Base-by-base conservation (phyloP, 2,888 invertebrate genomes). In the Leptinotarsa juncta region DNA sequence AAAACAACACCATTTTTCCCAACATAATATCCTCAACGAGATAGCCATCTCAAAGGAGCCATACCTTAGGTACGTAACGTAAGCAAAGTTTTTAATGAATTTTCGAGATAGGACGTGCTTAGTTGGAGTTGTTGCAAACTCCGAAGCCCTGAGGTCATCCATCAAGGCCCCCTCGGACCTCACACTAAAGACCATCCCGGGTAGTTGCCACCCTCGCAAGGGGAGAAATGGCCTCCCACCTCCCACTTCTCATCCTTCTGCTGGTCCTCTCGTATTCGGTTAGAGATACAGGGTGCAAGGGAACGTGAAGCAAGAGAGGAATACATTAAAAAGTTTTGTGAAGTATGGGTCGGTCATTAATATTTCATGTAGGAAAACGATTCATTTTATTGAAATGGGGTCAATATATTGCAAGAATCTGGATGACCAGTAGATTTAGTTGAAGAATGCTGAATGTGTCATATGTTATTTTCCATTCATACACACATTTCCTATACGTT, bases 101-200 rank as follows among this genome's bases (percentile, higher is more conserved):
- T 82, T 83, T 82, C 82, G 69, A 77, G 73, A 74, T 72, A 76
- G 78, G 66, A 72, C 70, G 73, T 76, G 79, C 78, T 77, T 73
- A 79, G 82, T 78, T 71, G 69, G 74, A 69, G 79, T 79, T 77
- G 78, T 72, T 78, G 81, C 73, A 79, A 80, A 81, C 81, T 81
- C 83, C 82, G 82, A 79, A 81, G 83, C 87, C 86, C 87, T 83
- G 86, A 87, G 87, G 88, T 88, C 87, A 87, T 88, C 87, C 87
- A 88, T 88, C 88, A 88, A 86, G 85, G 85, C 83, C 85, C 86
- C 87, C 83, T 80, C 81, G 81, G 83, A 81, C 83, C 84, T 83
- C 85, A 85, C 82, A 84, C 85, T 83, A 83, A 84, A 83, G 84
- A 84, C 84, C 81, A 76, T 74, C 77, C 79, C 81, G 79, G 80